These are phyloP conservation scores for Drosophila diplacantha DNA, from an alignment of 2,888 invertebrate species.

Conservation along the genomic window DNA sequence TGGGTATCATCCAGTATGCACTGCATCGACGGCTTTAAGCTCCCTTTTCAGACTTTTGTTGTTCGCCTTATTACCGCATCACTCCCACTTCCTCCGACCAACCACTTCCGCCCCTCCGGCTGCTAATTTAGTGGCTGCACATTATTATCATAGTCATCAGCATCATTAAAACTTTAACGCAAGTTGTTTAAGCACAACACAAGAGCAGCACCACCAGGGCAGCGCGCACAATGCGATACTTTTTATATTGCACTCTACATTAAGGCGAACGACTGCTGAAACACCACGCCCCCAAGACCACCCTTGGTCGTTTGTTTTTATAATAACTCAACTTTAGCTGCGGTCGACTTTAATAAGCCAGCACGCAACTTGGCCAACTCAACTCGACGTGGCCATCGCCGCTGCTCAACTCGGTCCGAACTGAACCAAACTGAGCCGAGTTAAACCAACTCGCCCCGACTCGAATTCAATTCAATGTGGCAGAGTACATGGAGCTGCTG, in stretches of 20 bases:
- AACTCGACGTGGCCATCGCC: slow-evolving; percentile 34
- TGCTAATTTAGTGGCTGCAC: slow-evolving; percentile 72
- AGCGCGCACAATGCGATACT: slow-evolving; percentile 57
- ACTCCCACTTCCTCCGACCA: slow-evolving; percentile 25
- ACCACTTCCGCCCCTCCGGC: slow-evolving; percentile 33
- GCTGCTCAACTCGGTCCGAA: slow-evolving; percentile 18
- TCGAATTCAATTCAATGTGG: slow-evolving; percentile 64
- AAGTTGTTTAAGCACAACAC: slow-evolving; percentile 62
- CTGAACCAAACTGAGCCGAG: slow-evolving; percentile 27
- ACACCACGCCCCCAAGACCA: slow-evolving; percentile 11
- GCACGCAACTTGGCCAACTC: slow-evolving; percentile 64
- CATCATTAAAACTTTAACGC: slow-evolving; percentile 71
- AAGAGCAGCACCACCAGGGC: slow-evolving; percentile 31
- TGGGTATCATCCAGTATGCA: slow-evolving; percentile 17
- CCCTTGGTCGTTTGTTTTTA: slow-evolving; percentile 42
- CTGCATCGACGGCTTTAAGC: slow-evolving; percentile 20
- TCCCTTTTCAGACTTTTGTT: slow-evolving; percentile 5
- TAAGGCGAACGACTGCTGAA: slow-evolving; percentile 61
- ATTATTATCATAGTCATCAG: slow-evolving; percentile 74
- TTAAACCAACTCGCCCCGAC: slow-evolving; percentile 37
- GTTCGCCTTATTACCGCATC: slow-evolving; percentile 28
- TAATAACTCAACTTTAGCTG: slow-evolving; percentile 71
- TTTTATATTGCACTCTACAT: slow-evolving; percentile 72
- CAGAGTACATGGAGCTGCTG: not conserved
- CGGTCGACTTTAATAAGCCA: slow-evolving; percentile 70